Conservation (phyloP, 2,797 vertebrate species). For the Chiroxiphia lanceolata region DNA sequence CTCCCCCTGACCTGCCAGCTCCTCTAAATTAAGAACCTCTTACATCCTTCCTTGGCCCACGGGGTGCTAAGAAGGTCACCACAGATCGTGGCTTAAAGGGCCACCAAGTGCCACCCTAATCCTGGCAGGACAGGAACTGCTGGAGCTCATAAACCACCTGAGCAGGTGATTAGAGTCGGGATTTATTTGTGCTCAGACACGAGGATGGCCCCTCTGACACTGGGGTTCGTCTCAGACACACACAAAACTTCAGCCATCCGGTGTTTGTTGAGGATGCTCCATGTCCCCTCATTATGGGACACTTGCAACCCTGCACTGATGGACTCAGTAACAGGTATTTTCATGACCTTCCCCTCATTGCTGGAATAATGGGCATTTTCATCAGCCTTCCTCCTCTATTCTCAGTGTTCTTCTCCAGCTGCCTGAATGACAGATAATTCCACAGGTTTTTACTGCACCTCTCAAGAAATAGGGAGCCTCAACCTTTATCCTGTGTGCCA, state of each 20-base stretch:
- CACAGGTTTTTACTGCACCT: background rate
- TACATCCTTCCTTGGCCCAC: constrained; percentile 14
- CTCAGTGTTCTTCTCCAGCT: background rate
- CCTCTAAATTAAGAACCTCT: constrained; percentile 22
- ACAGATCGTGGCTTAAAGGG: background rate
- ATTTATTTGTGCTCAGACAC: background rate
- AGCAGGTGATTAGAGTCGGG: constrained; percentile 33
- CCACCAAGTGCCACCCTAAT: constrained; percentile 1
- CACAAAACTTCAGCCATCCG: background rate
- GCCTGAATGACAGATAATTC: background rate
- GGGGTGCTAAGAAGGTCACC: constrained; percentile 45
- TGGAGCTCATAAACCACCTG: background rate
- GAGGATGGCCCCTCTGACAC: background rate
- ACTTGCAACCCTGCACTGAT: background rate
- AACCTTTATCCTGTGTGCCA: background rate
- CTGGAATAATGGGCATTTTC: background rate
- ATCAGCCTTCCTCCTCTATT: background rate
- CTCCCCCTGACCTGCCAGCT: background rate
- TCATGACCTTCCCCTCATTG: background rate
- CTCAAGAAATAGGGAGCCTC: background rate
- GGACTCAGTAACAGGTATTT: background rate
- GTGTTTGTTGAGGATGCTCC: background rate
- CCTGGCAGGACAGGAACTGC: constrained; percentile 4
- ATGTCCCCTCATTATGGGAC: rapidly evolving
- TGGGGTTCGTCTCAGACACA: background rate